A percentile compares a stretch with the other conserved stretches of the same genome.
These are phyloP conservation scores for Atta cephalotes DNA, from an alignment of 1,140 invertebrate genomes.

Conservation along the genomic window DNA sequence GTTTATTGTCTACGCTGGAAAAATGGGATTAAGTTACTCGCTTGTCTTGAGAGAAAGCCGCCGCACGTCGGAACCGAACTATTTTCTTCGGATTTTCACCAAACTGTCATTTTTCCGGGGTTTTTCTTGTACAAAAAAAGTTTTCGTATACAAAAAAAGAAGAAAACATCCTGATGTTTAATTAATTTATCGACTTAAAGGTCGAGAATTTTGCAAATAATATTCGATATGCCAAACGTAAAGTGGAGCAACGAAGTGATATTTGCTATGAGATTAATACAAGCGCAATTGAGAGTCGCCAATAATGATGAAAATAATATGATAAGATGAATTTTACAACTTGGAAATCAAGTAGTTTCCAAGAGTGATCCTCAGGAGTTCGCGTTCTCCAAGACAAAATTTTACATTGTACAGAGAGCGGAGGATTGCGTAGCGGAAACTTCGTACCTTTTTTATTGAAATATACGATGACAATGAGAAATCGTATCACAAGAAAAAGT, in stretches of 20 bases:
- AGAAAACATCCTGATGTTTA: not conserved
- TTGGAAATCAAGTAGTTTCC: not conserved
- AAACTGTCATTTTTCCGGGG: slow-evolving; percentile 10
- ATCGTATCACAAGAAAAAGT: not conserved
- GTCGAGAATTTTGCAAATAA: no score
- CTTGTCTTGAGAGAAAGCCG: slow-evolving; percentile 45
- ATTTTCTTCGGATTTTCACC: slow-evolving; percentile 7
- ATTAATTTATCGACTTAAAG: slow-evolving; percentile 16
- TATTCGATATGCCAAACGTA: not conserved
- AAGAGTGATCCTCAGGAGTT: not conserved
- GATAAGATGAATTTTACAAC: not conserved
- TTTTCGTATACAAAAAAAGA: not conserved
- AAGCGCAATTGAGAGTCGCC: not conserved
- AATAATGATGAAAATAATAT: slow-evolving; percentile 10
- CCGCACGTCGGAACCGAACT: slow-evolving; percentile 43
- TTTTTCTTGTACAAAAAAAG: not conserved
- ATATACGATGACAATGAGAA: slow-evolving; percentile 1
- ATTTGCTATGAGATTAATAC: not conserved
- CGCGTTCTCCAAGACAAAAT: not conserved
- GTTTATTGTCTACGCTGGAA: slow-evolving; percentile 75
- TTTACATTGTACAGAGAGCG: not conserved
- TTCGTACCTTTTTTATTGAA: slow-evolving; percentile 29
- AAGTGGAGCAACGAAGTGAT: not conserved
- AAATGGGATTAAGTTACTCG: slow-evolving; percentile 77
- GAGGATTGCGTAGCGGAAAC: not conserved